Evolutionary conservation across 2,797 vertebrate genomes (phyloP), one percentile per base, ranked within the genome.

Genomic region (Macrochelys suwanniensis): DNA sequence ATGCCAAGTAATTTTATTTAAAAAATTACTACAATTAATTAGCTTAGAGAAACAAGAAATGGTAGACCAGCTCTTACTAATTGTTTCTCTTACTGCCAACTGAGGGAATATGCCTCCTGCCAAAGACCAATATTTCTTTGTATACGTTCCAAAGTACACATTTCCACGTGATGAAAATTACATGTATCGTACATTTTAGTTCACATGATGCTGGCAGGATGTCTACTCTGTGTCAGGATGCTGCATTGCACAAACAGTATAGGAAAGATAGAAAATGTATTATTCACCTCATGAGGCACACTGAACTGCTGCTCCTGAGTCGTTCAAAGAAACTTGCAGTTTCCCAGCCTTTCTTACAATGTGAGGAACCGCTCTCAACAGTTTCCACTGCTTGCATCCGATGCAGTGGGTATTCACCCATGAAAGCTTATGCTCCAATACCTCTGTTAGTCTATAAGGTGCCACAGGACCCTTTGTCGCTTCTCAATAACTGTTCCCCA

Each of bases 211-310:
- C 1, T 28, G 49, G 49, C 42, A 74, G 17, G 79, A 82, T 26
- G 1, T 23, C 85, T 88, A 13, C 33, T 80, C 79, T 71, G 7
- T 65, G 94, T 89, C 80, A 42, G 45, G 31, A 9, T 21, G 76
- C 28, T 11, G 47, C n/a, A 8, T 49, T 90, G 3, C 90, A n/a
- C 5, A 71, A 88, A 88, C 15, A 53, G 12, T 23, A 5, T 2
- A 84, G 56, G 15, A 92, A 88, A 85, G 51, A 80, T 84, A 25
- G 71, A 56, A 11, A 74, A 45, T 45, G 5, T 25, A 45, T 37
- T 42, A 74, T 19, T 11, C 37, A 45, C 23, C 1, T 91, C n/a
- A 1, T 11, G 47, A 85, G 1, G 0, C 33, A 82, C 0, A 4
- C 68, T 45, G 82, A 91, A 65, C 13, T 65, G n/a, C 50, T 83